Evolutionary conservation across 2,797 vertebrate species (phyloP).

Genomic region (Enteromius treurensis): DNA sequence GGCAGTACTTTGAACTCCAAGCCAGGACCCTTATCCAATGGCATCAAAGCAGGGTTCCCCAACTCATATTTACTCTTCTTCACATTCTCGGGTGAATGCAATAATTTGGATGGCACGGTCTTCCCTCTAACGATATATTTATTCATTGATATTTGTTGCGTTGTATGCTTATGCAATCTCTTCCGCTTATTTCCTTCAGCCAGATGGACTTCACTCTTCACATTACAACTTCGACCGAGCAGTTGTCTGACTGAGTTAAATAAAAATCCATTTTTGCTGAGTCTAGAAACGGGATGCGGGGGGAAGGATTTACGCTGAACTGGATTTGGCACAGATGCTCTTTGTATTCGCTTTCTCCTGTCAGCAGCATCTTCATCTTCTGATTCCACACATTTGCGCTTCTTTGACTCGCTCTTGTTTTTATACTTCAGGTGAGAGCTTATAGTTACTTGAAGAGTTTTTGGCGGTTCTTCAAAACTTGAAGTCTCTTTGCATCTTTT

Average conservation of each 20-base stretch:
- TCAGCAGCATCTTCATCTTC: not conserved
- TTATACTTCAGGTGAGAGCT: not conserved
- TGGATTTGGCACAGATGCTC: not conserved
- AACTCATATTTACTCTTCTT: conserved; percentile 11
- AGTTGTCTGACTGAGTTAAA: not conserved
- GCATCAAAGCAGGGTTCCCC: conserved; percentile 39
- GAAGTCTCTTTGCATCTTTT: not conserved
- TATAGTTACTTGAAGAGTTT: conserved; percentile 41
- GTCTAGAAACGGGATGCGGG: not conserved
- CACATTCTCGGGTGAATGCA: not conserved
- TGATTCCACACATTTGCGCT: not conserved
- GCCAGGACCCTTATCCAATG: conserved; percentile 1
- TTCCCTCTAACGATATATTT: conserved; percentile 20
- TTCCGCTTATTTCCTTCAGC: not conserved
- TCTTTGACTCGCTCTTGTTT: not conserved
- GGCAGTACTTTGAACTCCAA: conserved; percentile 71
- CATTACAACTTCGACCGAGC: not conserved
- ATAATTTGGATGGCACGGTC: not conserved
- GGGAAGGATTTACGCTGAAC: not conserved
- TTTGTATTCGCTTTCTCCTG: not conserved
- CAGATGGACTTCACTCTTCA: not conserved
- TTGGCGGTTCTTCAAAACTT: conserved; percentile 23
- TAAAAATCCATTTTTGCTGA: not conserved
- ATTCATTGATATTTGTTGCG: conserved; percentile 13
- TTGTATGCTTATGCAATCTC: not conserved